These are phyloP conservation scores for Holocentrus rufus DNA, from an alignment of 2,797 vertebrate species.

Conservation along the genomic window DNA sequence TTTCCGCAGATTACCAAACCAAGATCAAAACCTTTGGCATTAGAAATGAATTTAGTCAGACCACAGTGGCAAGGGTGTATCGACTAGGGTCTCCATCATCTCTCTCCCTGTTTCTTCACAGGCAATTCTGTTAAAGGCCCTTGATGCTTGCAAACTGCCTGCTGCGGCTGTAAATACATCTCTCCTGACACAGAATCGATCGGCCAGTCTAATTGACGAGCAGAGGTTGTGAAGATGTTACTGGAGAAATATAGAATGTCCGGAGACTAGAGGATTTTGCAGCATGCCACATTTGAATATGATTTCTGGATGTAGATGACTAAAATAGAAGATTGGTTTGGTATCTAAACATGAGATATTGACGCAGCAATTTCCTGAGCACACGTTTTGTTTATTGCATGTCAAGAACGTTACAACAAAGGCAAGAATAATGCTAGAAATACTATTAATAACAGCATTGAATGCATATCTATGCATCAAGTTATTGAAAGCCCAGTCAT, in stretches of 20 bases:
- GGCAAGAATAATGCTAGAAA: background rate
- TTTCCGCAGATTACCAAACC: constrained; percentile 66
- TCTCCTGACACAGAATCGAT: constrained; percentile 76
- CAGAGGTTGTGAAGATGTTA: constrained; percentile 72
- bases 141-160: constrained; percentile 74
- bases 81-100: constrained; percentile 64
- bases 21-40: constrained; percentile 70
- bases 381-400: background rate
- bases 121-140: constrained; percentile 81
- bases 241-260: constrained; percentile 40
- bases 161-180: constrained; percentile 77
- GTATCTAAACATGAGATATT: constrained; percentile 2
- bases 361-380: constrained; percentile 10
- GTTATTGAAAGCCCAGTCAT: constrained; percentile 28
- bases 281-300: constrained; percentile 35
- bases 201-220: constrained; percentile 73
- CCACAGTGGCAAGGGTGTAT: constrained; percentile 61
- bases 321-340: background rate
- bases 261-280: constrained; percentile 43
- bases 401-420: constrained; percentile 1
- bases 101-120: constrained; percentile 62
- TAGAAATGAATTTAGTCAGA: constrained; percentile 65
- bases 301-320: constrained; percentile 40
- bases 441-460: constrained; percentile 1
- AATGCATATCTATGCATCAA: constrained; percentile 3